phyloP scores from a whole-genome alignment of 2,797 vertebrate species.

The Aldrovandia affinis region DNA sequence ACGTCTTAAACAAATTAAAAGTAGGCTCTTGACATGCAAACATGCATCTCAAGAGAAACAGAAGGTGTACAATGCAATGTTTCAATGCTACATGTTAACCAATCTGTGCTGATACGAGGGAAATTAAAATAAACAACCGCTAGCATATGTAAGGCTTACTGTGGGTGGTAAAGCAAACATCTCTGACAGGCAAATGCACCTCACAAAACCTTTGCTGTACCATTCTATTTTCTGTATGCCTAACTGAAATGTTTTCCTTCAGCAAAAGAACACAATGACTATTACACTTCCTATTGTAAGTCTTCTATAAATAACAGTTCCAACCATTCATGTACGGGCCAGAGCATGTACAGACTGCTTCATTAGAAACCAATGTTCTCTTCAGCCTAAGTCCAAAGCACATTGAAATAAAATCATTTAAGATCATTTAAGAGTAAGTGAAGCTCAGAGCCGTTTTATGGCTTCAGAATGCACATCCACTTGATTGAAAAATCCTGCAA shows the following conservation, averaged over 20 bases:
- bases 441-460: slow-evolving; percentile 71
- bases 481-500: slow-evolving; percentile 72
- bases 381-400: slow-evolving; percentile 60
- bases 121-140: slow-evolving; percentile 25
- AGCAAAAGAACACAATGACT: background rate
- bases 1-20: slow-evolving; percentile 19
- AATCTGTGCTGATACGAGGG: background rate
- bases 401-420: slow-evolving; percentile 76
- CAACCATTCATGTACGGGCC: background rate
- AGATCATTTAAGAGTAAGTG: slow-evolving; percentile 77
- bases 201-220: background rate
- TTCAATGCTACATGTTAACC: slow-evolving; percentile 3
- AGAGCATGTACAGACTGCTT: background rate
- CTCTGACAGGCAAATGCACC: background rate
- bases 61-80: background rate
- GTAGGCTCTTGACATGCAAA: background rate
- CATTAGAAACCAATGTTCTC: slow-evolving; percentile 35
- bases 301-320: background rate
- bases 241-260: background rate
- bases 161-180: background rate
- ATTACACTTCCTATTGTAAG: background rate
- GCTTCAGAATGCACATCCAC: slow-evolving; percentile 69
- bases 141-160: slow-evolving; percentile 35
- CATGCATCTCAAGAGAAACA: background rate
- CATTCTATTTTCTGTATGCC: no score